phyloP scores from a whole-genome alignment of 2,113 vertebrate species.

The Macaca mulatta region DNA sequence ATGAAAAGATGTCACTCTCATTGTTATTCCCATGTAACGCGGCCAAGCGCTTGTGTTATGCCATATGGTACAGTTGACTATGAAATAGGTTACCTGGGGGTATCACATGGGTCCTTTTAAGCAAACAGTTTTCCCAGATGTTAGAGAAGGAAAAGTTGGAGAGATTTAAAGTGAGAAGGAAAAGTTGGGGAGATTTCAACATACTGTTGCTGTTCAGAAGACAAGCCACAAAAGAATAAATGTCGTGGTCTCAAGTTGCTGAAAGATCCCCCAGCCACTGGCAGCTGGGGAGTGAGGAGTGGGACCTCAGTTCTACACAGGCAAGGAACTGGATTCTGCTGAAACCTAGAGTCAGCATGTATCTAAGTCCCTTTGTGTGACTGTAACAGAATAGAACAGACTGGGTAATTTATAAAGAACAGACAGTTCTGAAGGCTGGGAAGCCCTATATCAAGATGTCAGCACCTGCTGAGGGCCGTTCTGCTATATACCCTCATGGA shows the following conservation, averaged over 20 bases:
- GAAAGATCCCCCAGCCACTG: neutral
- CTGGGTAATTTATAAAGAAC: neutral
- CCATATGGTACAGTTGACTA: neutral
- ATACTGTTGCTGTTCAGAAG: neutral
- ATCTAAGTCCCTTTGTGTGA: neutral
- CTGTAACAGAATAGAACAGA: neutral
- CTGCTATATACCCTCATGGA: neutral
- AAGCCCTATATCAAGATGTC: neutral
- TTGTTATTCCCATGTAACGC: rapidly evolving
- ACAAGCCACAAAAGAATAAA: neutral
- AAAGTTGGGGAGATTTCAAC: too few species aligned
- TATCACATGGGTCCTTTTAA: neutral
- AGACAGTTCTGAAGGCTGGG: neutral
- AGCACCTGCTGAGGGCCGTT: rapidly evolving
- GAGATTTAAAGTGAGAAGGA: neutral
- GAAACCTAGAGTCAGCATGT: neutral
- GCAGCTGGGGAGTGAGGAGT: neutral
- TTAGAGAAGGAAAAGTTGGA: neutral
- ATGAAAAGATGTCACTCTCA: neutral
- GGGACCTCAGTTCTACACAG: neutral
- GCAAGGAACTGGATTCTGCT: neutral
- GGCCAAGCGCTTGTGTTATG: neutral
- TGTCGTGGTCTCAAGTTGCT: neutral
- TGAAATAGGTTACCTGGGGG: neutral
- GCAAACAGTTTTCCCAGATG: neutral